These are phyloP conservation scores for Cheilosia vernalis DNA, from an alignment of 2,888 invertebrate genomes.

Conservation along the genomic window DNA sequence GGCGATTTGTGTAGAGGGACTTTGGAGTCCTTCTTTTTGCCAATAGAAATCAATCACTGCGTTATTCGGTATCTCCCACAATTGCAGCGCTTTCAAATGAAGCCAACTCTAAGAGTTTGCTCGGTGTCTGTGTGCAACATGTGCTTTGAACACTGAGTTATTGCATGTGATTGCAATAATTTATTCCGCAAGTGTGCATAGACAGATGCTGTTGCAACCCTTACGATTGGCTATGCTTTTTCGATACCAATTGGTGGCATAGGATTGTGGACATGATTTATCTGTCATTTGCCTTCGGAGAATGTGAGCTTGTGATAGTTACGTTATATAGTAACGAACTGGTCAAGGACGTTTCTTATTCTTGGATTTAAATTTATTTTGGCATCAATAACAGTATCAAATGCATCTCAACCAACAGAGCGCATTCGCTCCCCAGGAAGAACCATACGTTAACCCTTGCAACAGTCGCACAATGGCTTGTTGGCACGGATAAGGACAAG, in stretches of 20 bases:
- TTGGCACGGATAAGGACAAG: slow-evolving; percentile 31
- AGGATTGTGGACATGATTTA: slow-evolving; percentile 44
- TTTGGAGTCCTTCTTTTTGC: slow-evolving; percentile 27
- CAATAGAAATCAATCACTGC: slow-evolving; percentile 57
- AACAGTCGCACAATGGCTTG: slow-evolving; percentile 4
- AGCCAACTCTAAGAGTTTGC: not conserved
- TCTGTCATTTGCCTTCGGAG: slow-evolving; percentile 17
- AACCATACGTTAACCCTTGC: not conserved
- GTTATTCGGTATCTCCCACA: not conserved
- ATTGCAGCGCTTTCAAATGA: not conserved
- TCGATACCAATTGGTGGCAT: slow-evolving; percentile 43
- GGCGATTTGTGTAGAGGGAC: slow-evolving; percentile 5
- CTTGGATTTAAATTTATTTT: not conserved
- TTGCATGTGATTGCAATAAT: slow-evolving; percentile 48
- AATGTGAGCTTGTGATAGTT: too few relatives aligned
- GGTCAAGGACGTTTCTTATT: too few relatives aligned
- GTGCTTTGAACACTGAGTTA: slow-evolving; percentile 62
- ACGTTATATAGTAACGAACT: too few relatives aligned
- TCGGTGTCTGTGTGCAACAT: slow-evolving; percentile 45
- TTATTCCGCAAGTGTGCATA: slow-evolving; percentile 47
- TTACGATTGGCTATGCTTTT: slow-evolving; percentile 51
- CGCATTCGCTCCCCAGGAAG: not conserved
- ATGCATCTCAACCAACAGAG: not conserved
- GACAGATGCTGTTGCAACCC: slow-evolving; percentile 40
- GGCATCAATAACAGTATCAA: not conserved